Evolutionary conservation across 1,140 invertebrate species (phyloP).

Genomic region (Ips nitidus): DNA sequence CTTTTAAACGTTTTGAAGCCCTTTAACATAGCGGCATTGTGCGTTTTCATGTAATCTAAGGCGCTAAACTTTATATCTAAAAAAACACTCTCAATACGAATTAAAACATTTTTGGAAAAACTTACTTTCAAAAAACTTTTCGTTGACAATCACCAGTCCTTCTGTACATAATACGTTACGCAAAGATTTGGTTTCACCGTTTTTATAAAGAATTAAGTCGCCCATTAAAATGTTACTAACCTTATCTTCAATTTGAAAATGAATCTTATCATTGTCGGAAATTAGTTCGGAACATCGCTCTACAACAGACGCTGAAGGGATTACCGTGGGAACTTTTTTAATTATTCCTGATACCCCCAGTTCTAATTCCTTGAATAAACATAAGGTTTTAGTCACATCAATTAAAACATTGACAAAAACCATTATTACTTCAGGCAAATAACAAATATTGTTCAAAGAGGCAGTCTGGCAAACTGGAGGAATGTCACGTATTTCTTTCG

Average conservation of each 20-base stretch:
- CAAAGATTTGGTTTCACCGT: conserved; percentile 18
- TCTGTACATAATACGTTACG: conserved; percentile 27
- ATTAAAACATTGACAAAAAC: too few relatives aligned
- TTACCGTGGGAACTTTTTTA: conserved; percentile 15
- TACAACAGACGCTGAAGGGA: conserved; percentile 9
- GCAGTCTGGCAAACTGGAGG: conserved; percentile 27
- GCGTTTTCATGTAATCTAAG: conserved; percentile 29
- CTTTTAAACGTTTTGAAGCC: too few relatives aligned
- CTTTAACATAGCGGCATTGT: not conserved
- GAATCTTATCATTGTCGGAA: conserved; percentile 12
- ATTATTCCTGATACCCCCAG: conserved; percentile 10
- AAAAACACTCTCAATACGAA: conserved; percentile 5
- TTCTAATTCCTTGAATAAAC: conserved; percentile 15
- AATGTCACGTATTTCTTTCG: conserved; percentile 19
- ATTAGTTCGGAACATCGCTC: conserved; percentile 26
- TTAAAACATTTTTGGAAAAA: not conserved
- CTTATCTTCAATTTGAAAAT: conserved; percentile 20
- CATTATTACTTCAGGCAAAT: conserved; percentile 27
- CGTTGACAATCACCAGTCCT: conserved; percentile 26
- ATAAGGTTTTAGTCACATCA: not conserved
- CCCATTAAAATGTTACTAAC: conserved; percentile 34
- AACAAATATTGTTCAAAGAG: conserved; percentile 35
- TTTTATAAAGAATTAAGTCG: conserved; percentile 33
- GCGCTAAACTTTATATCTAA: conserved; percentile 23
- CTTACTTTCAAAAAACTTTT: conserved; percentile 22